phyloP scores from a whole-genome alignment of 2,888 invertebrate genomes.

The Dynastes grantii region DNA sequence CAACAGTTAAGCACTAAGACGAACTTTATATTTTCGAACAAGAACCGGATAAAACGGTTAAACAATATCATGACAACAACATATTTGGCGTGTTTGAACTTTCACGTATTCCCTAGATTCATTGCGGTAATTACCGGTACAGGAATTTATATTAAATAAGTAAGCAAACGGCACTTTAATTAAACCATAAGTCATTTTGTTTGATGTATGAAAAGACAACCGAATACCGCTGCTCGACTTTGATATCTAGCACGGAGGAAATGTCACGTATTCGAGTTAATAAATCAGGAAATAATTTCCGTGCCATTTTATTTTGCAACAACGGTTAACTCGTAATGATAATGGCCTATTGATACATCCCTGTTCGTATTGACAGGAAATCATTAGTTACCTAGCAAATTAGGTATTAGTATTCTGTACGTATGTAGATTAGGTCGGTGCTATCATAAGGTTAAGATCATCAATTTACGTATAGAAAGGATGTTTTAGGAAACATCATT shows the following conservation, averaged over 20 bases:
- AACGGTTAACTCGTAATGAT: conserved; percentile 29
- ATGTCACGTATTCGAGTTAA: conserved; percentile 6
- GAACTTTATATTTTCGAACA: neutral
- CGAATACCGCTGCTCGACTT: conserved; percentile 8
- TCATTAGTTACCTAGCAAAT: conserved; percentile 25
- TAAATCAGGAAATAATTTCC: conserved; percentile 39
- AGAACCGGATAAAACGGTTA: conserved; percentile 1
- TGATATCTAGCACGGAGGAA: conserved; percentile 38
- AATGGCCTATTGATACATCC: conserved; percentile 14
- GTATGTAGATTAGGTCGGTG: neutral
- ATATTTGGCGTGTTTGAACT: conserved; percentile 27
- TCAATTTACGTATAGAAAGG: no score
- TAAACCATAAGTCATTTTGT: conserved; percentile 34
- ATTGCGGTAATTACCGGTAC: conserved; percentile 34
- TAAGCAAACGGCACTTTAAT: conserved; percentile 35
- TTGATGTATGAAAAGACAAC: conserved; percentile 9
- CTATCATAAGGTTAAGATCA: no score
- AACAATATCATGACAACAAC: conserved; percentile 18
- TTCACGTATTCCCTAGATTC: conserved; percentile 36
- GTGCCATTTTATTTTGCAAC: conserved; percentile 20
- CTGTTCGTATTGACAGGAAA: conserved; percentile 34
- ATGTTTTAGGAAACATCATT: no score
- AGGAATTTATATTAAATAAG: conserved; percentile 40
- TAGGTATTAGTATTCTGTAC: conserved; percentile 19
- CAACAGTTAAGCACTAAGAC: no score